These are phyloP conservation scores for Hippolais icterina DNA, from an alignment of 2,113 vertebrate species.

Conservation along the genomic window DNA sequence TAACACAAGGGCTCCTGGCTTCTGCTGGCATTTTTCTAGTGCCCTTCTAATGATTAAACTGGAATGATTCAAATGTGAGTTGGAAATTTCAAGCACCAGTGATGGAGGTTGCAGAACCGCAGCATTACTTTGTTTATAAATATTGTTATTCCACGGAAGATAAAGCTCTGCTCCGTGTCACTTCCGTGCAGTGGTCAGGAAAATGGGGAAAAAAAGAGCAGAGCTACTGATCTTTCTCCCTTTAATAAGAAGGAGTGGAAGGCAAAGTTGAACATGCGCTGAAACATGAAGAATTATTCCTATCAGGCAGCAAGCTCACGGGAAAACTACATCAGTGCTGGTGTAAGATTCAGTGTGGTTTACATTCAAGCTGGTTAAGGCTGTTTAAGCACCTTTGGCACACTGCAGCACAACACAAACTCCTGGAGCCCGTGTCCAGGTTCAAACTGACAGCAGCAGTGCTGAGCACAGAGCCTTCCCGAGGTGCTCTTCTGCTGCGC, in stretches of 20 bases:
- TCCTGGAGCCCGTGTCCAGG: neutral
- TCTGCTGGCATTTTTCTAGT: neutral
- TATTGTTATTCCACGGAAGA: neutral
- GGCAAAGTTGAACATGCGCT: neutral
- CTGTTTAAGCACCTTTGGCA: neutral
- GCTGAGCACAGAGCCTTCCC: neutral
- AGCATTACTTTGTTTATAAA: conserved; percentile 28
- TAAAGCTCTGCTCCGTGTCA: conserved; percentile 14
- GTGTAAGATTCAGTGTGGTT: neutral
- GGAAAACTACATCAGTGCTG: neutral
- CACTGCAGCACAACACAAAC: neutral
- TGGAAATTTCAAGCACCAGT: neutral
- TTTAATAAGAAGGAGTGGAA: neutral
- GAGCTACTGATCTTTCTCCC: neutral
- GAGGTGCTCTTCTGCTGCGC: neutral
- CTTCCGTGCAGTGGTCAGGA: neutral
- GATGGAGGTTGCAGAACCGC: neutral
- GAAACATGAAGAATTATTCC: neutral
- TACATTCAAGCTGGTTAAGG: neutral
- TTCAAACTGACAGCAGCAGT: neutral
- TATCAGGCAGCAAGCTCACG: neutral
- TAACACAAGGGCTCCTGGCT: neutral
- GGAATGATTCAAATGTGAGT: neutral
- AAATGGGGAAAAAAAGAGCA: neutral
- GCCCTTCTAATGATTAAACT: neutral